These are phyloP conservation scores for Caenorhabditis wallacei DNA, from an alignment of 2,888 invertebrate genomes.

Conservation along the genomic window DNA sequence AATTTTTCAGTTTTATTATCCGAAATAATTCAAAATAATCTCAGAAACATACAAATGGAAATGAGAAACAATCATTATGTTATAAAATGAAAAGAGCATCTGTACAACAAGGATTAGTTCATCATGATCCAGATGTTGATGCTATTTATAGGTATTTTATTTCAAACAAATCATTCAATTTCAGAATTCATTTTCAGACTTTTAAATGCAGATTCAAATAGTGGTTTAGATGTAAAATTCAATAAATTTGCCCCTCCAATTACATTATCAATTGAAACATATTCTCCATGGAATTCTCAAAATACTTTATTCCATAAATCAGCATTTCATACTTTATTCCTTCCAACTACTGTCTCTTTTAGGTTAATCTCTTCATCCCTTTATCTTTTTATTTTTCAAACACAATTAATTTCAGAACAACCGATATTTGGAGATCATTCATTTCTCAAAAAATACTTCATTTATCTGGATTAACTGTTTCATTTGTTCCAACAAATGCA, in stretches of 20 bases:
- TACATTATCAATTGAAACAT: constrained; percentile 62
- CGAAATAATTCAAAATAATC: not conserved
- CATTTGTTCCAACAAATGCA: constrained; percentile 70
- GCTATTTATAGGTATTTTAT: constrained; percentile 63
- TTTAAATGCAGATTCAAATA: constrained; percentile 57
- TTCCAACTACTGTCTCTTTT: constrained; percentile 74
- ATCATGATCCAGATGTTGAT: constrained; percentile 72
- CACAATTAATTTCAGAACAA: not conserved
- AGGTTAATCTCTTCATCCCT: constrained; percentile 3
- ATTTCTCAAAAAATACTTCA: constrained; percentile 70
- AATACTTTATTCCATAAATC: constrained; percentile 72
- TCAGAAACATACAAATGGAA: constrained; percentile 62
- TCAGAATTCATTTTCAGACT: constrained; percentile 47
- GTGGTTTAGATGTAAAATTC: constrained; percentile 65
- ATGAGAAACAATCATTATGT: constrained; percentile 55
- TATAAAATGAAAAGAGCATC: constrained; percentile 57
- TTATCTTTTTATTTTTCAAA: not conserved
- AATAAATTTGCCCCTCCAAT: constrained; percentile 70
- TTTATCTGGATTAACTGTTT: constrained; percentile 63
- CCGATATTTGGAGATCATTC: constrained; percentile 73
- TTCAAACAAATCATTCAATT: not conserved
- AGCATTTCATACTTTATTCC: constrained; percentile 72
- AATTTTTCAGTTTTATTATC: not conserved
- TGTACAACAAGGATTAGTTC: constrained; percentile 74
- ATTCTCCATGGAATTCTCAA: constrained; percentile 74